Base-by-base conservation (phyloP, 1,140 invertebrate species). In the Microplitis mediator region DNA sequence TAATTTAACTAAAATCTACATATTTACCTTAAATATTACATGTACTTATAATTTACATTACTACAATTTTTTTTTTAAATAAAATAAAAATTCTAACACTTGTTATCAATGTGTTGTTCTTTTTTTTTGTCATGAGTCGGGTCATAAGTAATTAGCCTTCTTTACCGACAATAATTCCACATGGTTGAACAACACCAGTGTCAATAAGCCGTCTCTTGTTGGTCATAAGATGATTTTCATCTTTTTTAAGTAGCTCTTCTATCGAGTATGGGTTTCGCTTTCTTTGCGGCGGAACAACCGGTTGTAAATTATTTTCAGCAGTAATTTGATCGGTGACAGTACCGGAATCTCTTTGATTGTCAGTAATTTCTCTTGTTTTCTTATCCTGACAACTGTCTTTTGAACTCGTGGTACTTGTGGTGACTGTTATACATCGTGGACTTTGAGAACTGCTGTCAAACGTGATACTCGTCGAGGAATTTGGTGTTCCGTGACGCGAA, bases 261-360 rank as follows among this genome's bases (percentile, higher is more conserved):
- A 96, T 96, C 0, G 94, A 95, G 80, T 95, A 95, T 0, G 94
- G 93, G 84, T 94, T 95, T 61, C 91, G 90, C 82, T 94, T 94
- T 76, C 90, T 91, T 50, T 77, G 75, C 3, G 78, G 80, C 54
- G 79, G 81, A n/a, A 71, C 68, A n/a, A 71, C 68, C 11, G 75
- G 76, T 51, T 81, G 68, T 11, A 11, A 11, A 11, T 45, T 45
- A 60, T 77, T 79, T n/a, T 80, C 76, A 34, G 78, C 50, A 77
- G 80, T 69, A 74, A 80, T 75, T 74, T 71, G 77, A 64, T 72
- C 77, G 63, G 74, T 9, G 5, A 45, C 65, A 66, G 81, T 77
- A 51, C 74, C 77, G n/a, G 51, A 23, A 23, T 23, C 23, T 23
- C 23, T 23, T 23, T 23, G 23, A 71, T 78, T 75, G 64, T 73